Evolutionary conservation across 2,888 invertebrate species (phyloP).

Genomic region (Brenthis daphne): DNA sequence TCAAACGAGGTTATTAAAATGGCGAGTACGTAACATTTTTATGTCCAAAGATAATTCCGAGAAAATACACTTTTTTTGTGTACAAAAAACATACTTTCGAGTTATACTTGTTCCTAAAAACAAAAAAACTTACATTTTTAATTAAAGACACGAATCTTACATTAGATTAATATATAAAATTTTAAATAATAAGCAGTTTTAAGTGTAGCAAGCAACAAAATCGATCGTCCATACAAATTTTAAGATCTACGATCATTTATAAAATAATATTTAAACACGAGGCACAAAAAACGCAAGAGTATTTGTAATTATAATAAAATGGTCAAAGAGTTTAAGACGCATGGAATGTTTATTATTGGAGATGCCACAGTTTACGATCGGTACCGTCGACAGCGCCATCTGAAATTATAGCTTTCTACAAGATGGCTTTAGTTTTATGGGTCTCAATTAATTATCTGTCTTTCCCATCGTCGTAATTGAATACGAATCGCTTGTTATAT

Average conservation of each 20-base stretch:
- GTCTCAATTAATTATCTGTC: constrained; percentile 23
- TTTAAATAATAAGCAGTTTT: too few species aligned
- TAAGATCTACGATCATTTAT: not conserved
- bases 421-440: constrained; percentile 25
- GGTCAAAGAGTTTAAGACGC: constrained; percentile 9
- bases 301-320: constrained; percentile 22
- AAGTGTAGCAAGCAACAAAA: too few species aligned
- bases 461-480: constrained; percentile 22
- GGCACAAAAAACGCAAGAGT: constrained; percentile 5
- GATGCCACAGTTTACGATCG: constrained; percentile 60
- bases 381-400: constrained; percentile 41
- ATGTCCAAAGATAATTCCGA: constrained; percentile 1
- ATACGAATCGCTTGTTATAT: constrained; percentile 26
- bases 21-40: constrained; percentile 13
- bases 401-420: constrained; percentile 17
- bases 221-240: too few species aligned
- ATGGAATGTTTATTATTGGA: constrained; percentile 40
- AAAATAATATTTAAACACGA: constrained; percentile 8
- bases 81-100: constrained; percentile 11
- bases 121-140: constrained; percentile 11
- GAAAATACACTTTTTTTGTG: constrained; percentile 9
- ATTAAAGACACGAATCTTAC: constrained; percentile 15
- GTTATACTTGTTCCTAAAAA: constrained; percentile 13
- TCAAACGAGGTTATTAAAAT: constrained; percentile 17
- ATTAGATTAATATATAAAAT: not conserved